These are phyloP conservation scores for Diploscapter pachys DNA, from an alignment of 1,140 invertebrate species.

Conservation along the genomic window DNA sequence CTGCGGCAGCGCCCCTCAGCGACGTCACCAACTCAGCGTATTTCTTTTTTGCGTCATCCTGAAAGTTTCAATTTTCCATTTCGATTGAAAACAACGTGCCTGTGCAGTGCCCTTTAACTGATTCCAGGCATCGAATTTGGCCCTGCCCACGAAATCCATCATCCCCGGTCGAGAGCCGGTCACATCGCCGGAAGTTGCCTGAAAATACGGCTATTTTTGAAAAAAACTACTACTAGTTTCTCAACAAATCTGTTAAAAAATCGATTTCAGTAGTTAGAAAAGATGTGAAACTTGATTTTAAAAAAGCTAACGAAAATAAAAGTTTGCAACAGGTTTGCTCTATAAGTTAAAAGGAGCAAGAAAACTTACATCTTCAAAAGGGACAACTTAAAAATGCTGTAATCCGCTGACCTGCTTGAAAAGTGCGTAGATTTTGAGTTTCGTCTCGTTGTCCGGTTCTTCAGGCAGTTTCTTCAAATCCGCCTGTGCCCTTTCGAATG, in stretches of 20 bases:
- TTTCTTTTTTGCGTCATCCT: slow-evolving; percentile 61
- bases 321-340: no score
- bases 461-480: slow-evolving; percentile 60
- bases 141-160: slow-evolving; percentile 67
- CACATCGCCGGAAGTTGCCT: slow-evolving; percentile 65
- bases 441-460: slow-evolving; percentile 65
- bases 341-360: not conserved
- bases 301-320: no score
- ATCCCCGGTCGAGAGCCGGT: slow-evolving; percentile 65
- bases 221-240: not conserved
- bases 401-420: slow-evolving; percentile 64
- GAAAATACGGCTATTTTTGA: slow-evolving; percentile 30
- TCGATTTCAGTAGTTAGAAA: no score
- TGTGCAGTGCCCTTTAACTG: slow-evolving; percentile 35
- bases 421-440: slow-evolving; percentile 67
- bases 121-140: slow-evolving; percentile 69
- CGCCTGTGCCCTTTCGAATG: slow-evolving; percentile 62
- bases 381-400: no score
- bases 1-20: slow-evolving; percentile 43
- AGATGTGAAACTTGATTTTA: no score
- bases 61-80: slow-evolving; percentile 6
- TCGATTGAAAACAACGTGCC: slow-evolving; percentile 18
- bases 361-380: slow-evolving; percentile 3
- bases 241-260: not conserved
- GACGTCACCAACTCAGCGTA: slow-evolving; percentile 55